These are phyloP conservation scores for Bufo gargarizans DNA, from an alignment of 2,113 vertebrate genomes.

Conservation along the genomic window DNA sequence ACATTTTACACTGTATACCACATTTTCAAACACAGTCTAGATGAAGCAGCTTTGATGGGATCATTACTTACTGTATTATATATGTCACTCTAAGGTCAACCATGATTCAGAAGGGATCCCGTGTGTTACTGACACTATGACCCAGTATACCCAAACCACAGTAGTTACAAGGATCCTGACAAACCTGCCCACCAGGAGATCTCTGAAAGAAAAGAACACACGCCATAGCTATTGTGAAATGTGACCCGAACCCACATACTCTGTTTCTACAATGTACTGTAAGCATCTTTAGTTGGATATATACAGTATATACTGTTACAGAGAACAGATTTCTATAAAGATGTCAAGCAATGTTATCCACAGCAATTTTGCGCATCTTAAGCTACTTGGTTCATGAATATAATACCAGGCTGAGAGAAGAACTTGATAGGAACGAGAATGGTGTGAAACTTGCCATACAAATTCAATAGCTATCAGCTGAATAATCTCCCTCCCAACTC, in stretches of 20 bases:
- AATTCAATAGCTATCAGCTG: too few species aligned
- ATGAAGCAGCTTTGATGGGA: not conserved
- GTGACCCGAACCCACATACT: not conserved
- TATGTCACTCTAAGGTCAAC: not conserved
- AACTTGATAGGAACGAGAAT: too few species aligned
- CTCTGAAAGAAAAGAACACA: too few species aligned
- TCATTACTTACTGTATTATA: not conserved
- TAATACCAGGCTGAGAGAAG: too few species aligned
- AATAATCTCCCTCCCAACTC: too few species aligned
- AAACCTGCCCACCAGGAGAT: not conserved
- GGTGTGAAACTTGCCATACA: too few species aligned
- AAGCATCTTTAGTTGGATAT: not conserved
- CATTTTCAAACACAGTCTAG: not conserved
- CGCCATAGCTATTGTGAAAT: not conserved
- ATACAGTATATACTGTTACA: not conserved
- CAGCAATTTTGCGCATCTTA: too few species aligned
- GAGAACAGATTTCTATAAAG: not conserved
- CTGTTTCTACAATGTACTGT: not conserved
- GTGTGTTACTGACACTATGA: not conserved
- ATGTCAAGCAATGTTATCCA: too few species aligned
- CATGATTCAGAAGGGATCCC: not conserved
- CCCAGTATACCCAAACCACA: too few species aligned
- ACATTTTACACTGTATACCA: not conserved
- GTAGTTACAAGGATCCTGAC: not conserved
- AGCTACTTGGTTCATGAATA: too few species aligned